Percentiles rank a stretch among this genome's conserved stretches.
phyloP scores from a whole-genome alignment of 2,888 invertebrate species.

The Drosophila paramelanica region DNA sequence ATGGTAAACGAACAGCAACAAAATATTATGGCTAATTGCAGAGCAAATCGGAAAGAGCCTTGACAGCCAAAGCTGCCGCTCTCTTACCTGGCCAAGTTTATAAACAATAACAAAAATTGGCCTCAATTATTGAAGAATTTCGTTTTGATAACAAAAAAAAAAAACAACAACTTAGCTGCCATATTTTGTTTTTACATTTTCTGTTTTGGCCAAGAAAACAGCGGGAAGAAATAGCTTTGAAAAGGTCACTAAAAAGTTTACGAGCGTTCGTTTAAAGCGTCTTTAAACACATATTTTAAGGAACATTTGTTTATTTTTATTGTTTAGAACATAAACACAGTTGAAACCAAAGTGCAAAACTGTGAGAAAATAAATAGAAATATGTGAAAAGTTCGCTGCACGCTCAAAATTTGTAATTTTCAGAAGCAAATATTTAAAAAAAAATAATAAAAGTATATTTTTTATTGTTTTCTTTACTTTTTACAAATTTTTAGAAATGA shows the following conservation, averaged over 20 bases:
- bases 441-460: not conserved
- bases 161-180: conserved; percentile 12
- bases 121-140: conserved; percentile 39
- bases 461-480: no score
- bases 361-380: not conserved
- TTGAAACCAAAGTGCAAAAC: not conserved
- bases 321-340: not conserved
- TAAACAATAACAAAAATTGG: conserved; percentile 21
- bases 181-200: not conserved
- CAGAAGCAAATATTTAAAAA: not conserved
- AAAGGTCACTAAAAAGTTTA: conserved; percentile 14
- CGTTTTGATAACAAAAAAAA: conserved; percentile 18
- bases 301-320: conserved; percentile 8
- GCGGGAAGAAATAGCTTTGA: conserved; percentile 12
- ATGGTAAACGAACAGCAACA: conserved; percentile 14
- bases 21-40: conserved; percentile 44
- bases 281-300: no score
- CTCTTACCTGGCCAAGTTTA: conserved; percentile 8
- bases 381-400: not conserved
- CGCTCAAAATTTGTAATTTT: no score
- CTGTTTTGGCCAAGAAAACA: conserved; percentile 36
- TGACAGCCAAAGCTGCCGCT: conserved; percentile 2
- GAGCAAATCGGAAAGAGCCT: conserved; percentile 24
- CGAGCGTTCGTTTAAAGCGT: no score
- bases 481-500: no score